Conservation (phyloP, 2,113 vertebrate species). For the Leucosticte australis region DNA sequence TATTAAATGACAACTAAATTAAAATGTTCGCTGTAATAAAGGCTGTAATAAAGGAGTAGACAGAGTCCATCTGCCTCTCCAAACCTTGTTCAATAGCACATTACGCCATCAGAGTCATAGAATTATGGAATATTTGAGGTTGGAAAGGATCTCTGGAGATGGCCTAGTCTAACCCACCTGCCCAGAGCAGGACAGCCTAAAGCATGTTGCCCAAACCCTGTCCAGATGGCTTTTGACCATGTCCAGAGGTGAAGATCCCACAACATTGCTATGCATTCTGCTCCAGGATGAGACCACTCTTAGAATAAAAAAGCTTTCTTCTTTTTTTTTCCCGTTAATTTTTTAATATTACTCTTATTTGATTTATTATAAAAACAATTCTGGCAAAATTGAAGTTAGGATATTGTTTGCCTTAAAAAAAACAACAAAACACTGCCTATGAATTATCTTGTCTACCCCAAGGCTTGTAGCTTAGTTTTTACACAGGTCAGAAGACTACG, state of each 20-base stretch:
- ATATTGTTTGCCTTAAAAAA: background rate
- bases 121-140: background rate
- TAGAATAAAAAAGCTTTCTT: background rate
- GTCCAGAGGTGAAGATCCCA: background rate
- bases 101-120: background rate
- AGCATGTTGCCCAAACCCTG: background rate
- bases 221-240: background rate
- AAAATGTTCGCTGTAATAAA: background rate
- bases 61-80: background rate
- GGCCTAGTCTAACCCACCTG: rapidly evolving
- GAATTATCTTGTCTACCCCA: background rate
- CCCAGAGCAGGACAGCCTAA: background rate
- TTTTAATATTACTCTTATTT: background rate
- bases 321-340: background rate
- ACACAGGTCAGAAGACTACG: background rate
- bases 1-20: background rate
- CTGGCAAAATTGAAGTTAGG: background rate
- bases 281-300: background rate
- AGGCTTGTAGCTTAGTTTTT: background rate
- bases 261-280: background rate
- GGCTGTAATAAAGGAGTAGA: background rate
- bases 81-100: background rate
- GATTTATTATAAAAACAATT: background rate
- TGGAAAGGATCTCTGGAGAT: background rate
- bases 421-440: background rate